These are phyloP conservation scores for Halcyon senegalensis DNA, from an alignment of 2,113 vertebrate genomes.

Conservation along the genomic window DNA sequence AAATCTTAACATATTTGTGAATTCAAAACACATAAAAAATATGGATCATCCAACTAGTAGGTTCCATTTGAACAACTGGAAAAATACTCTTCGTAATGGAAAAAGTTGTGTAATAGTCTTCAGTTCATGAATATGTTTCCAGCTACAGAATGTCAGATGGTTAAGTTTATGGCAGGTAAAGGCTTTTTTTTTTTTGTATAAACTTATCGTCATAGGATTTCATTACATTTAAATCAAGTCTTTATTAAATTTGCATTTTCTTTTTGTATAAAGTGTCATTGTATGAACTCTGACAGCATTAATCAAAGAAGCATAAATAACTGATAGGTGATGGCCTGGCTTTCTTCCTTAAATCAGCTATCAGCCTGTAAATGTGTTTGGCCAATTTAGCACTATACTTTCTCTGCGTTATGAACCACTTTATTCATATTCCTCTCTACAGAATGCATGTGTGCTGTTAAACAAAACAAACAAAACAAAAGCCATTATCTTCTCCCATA, in stretches of 20 bases:
- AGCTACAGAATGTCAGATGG: neutral
- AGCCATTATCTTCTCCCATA: neutral
- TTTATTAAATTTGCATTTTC: neutral
- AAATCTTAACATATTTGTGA: slow-evolving; percentile 16
- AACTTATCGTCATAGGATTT: neutral
- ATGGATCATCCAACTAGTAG: neutral
- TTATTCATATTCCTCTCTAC: neutral
- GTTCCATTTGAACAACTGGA: neutral
- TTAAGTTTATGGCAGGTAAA: neutral
- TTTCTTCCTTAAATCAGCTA: neutral
- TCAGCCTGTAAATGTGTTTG: neutral
- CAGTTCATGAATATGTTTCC: neutral
- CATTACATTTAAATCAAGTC: neutral
- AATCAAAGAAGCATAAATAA: neutral
- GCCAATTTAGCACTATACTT: neutral
- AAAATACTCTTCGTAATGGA: slow-evolving; percentile 31
- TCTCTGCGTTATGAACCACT: neutral
- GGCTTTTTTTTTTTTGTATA: neutral
- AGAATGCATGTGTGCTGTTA: neutral
- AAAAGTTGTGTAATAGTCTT: neutral
- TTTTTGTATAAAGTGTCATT: neutral
- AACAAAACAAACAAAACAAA: neutral
- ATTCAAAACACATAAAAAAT: slow-evolving; percentile 35
- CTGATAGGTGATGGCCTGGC: neutral
- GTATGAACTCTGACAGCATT: neutral